phyloP scores from a whole-genome alignment of 2,113 vertebrate species.

The Chamaea fasciata region DNA sequence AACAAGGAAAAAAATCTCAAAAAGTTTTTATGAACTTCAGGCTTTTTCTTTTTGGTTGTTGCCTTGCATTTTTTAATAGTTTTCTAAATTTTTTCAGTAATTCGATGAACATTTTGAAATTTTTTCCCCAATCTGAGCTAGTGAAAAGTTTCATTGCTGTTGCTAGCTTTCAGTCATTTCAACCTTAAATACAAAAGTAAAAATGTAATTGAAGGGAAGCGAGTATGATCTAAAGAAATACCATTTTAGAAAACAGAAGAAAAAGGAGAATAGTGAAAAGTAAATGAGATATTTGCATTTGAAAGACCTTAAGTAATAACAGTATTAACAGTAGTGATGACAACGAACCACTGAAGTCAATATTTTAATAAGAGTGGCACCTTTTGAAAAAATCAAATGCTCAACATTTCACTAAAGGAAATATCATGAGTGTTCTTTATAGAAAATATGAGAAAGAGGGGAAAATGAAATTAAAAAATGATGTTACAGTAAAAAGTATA shows the following conservation, averaged over 20 bases:
- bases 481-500: background rate
- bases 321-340: background rate
- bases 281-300: background rate
- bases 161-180: background rate
- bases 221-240: background rate
- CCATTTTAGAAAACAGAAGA: background rate
- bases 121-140: background rate
- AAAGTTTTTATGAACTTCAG: background rate
- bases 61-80: background rate
- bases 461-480: background rate
- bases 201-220: background rate
- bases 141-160: background rate
- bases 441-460: background rate
- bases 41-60: background rate
- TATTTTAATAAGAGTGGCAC: background rate
- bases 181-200: background rate
- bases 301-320: background rate
- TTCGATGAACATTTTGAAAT: background rate
- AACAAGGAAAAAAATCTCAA: background rate
- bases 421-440: background rate
- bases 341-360: background rate
- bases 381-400: background rate
- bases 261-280: background rate
- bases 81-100: background rate
- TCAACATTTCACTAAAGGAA: background rate